These are phyloP conservation scores for Myrmecophaga tridactyla DNA, from an alignment of 2,113 vertebrate genomes.

Conservation along the genomic window DNA sequence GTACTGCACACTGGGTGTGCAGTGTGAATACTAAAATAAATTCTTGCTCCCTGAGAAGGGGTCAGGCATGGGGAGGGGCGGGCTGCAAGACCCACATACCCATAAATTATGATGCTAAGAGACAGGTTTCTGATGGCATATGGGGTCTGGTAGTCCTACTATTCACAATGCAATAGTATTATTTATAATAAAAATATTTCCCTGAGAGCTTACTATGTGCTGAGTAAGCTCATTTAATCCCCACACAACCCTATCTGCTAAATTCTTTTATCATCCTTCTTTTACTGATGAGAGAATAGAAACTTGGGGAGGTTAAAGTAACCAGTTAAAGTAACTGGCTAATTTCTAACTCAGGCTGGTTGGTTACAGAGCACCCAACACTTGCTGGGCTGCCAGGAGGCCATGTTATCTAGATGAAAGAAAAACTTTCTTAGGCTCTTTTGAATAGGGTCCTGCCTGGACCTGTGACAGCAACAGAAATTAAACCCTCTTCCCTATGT, in stretches of 20 bases:
- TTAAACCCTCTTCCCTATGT: background rate
- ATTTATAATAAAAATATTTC: background rate
- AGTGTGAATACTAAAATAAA: background rate
- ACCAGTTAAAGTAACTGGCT: background rate
- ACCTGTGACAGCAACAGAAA: background rate
- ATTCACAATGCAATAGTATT: background rate
- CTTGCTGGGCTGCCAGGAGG: background rate
- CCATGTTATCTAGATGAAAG: background rate
- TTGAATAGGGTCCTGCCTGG: background rate
- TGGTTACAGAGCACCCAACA: background rate
- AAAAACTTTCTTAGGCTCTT: background rate
- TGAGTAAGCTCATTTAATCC: background rate
- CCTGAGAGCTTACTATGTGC: background rate
- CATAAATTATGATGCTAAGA: background rate
- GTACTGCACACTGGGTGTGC: fast-evolving
- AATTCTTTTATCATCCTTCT: background rate
- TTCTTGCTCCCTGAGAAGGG: background rate
- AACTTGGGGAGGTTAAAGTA: background rate
- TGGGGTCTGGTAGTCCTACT: background rate
- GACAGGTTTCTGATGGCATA: background rate
- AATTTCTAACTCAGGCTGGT: background rate
- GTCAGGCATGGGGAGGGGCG: background rate
- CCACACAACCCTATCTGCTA: background rate
- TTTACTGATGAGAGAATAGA: background rate
- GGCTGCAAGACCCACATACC: background rate